Evolutionary conservation across 2,797 vertebrate genomes (phyloP).

Genomic region (Pelobates cultripes): DNA sequence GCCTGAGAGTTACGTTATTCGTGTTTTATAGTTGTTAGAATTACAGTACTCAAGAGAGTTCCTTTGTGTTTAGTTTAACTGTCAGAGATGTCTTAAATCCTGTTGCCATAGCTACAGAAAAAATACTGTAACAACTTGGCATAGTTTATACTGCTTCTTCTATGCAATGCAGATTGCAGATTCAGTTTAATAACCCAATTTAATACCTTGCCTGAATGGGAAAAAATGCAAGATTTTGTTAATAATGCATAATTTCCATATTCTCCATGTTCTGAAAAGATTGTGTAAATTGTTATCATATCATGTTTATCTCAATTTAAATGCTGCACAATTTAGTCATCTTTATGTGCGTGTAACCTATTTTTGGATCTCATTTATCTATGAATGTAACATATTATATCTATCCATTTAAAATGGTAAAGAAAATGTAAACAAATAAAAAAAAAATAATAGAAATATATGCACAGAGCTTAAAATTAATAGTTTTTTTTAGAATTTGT

Average conservation of each 20-base stretch:
- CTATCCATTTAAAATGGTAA: background rate
- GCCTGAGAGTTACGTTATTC: conserved; percentile 26
- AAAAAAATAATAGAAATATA: conserved; percentile 11
- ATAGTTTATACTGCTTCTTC: conserved; percentile 35
- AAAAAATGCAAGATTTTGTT: conserved; percentile 32
- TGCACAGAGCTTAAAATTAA: background rate
- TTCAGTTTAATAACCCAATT: conserved; percentile 53
- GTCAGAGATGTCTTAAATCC: conserved; percentile 54
- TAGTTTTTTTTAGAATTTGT: no score
- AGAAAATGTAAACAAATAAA: background rate
- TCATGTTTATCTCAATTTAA: conserved; percentile 44
- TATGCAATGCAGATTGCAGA: conserved; percentile 47
- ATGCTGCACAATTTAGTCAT: conserved; percentile 28
- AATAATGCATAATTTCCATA: conserved; percentile 44
- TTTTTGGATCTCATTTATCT: conserved; percentile 1
- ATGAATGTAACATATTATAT: no score
- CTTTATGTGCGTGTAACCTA: conserved; percentile 11
- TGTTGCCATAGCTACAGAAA: conserved; percentile 47
- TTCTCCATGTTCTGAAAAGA: conserved; percentile 17
- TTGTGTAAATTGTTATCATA: conserved; percentile 42
- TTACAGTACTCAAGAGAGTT: conserved; percentile 45
- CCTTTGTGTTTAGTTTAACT: conserved; percentile 52
- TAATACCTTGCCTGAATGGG: conserved; percentile 35
- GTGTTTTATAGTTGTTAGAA: conserved; percentile 47
- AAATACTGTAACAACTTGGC: conserved; percentile 51